Evolutionary conservation across 2,113 vertebrate species (phyloP).

Genomic region (Neoarius graeffei): DNA sequence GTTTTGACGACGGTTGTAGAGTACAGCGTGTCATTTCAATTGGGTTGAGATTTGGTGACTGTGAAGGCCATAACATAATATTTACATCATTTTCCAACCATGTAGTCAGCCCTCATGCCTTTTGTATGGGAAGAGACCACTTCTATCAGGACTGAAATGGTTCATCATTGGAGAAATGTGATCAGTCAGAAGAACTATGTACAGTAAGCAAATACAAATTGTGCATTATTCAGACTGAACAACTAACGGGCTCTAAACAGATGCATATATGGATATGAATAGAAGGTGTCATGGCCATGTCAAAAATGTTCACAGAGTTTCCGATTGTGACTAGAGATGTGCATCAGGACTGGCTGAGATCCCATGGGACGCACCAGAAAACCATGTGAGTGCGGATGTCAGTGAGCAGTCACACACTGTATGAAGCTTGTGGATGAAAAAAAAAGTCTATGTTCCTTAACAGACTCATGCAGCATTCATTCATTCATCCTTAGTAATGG

Average conservation of each 20-base stretch:
- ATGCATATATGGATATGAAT: too few relatives aligned
- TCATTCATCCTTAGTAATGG: neutral
- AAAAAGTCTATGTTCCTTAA: neutral
- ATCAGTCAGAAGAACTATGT: too few relatives aligned
- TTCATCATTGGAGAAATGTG: neutral
- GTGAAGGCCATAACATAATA: neutral
- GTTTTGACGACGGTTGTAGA: neutral
- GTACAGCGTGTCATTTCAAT: neutral
- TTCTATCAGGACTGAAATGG: neutral
- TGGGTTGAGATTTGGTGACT: neutral
- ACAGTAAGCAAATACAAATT: too few relatives aligned
- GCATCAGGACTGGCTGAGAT: neutral
- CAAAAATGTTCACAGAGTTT: too few relatives aligned
- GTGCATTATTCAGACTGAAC: too few relatives aligned
- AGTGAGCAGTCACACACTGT: neutral
- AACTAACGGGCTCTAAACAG: too few relatives aligned
- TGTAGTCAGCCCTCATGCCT: neutral
- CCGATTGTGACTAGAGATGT: too few relatives aligned
- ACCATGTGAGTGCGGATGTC: neutral
- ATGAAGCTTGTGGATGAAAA: neutral
- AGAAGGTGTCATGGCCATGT: too few relatives aligned
- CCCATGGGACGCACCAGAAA: neutral
- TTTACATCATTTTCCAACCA: neutral
- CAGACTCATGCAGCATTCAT: neutral
- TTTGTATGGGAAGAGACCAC: neutral